These are phyloP conservation scores for Papilio helenus DNA, from an alignment of 1,140 invertebrate species.

Conservation along the genomic window DNA sequence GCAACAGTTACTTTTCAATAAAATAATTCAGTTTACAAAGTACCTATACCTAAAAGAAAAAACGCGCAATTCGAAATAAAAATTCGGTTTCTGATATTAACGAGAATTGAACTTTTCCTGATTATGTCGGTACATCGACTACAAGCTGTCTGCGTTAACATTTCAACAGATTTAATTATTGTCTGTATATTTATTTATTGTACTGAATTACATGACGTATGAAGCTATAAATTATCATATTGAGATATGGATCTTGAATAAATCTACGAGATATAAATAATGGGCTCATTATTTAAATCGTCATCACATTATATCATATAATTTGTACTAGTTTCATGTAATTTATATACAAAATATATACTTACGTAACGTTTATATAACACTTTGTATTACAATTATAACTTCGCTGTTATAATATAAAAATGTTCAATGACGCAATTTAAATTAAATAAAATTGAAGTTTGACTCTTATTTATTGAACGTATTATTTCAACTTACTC, in stretches of 20 bases:
- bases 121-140: too few species aligned
- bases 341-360: neutral
- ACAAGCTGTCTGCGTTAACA: too few species aligned
- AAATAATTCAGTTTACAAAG: too few species aligned
- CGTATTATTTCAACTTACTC: too few species aligned
- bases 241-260: neutral
- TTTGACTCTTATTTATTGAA: neutral
- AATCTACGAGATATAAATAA: conserved; percentile 4
- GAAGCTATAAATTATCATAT: neutral
- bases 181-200: neutral
- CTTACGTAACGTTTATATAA: neutral
- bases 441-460: neutral
- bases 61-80: too few species aligned
- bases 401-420: too few species aligned
- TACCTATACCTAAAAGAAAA: too few species aligned
- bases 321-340: neutral
- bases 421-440: neutral
- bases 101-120: too few species aligned
- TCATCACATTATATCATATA: neutral
- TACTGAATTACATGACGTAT: neutral
- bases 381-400: neutral
- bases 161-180: neutral
- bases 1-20: too few species aligned
- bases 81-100: too few species aligned
- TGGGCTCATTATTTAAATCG: conserved; percentile 3